Conservation (phyloP, 1,140 invertebrate genomes). For the Diabrotica virgifera region DNA sequence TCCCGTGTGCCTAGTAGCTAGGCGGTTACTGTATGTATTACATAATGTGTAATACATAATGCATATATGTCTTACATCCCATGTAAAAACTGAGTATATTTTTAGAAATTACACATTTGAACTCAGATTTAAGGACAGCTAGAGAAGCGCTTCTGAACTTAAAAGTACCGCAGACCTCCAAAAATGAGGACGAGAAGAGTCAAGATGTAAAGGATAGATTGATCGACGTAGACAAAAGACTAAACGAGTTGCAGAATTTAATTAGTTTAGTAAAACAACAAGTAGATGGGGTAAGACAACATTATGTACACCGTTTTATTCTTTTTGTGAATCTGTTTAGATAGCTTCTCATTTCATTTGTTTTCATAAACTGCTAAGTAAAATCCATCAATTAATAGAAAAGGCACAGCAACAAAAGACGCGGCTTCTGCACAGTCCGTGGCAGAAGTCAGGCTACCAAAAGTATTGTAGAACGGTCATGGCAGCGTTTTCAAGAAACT, state of each 20-base stretch:
- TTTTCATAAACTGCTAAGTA: no score
- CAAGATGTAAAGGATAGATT: slow-evolving; percentile 6
- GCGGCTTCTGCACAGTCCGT: no score
- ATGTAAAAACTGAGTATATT: background rate
- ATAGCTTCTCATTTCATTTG: no score
- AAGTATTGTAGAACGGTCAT: no score
- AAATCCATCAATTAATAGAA: no score
- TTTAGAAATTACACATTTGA: slow-evolving; percentile 16
- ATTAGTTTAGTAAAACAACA: slow-evolving; percentile 76
- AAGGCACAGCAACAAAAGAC: no score
- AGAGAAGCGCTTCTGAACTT: slow-evolving; percentile 3
- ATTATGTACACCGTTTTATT: slow-evolving; percentile 6
- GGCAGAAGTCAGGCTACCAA: no score
- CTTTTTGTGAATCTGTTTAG: no score
- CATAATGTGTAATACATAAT: no score
- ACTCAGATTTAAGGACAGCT: background rate
- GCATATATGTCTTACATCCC: background rate
- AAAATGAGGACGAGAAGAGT: background rate
- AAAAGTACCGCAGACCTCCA: background rate
- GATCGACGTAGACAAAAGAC: slow-evolving; percentile 12
- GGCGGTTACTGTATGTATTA: no score
- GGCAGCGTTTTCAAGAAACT: no score
- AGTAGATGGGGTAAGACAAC: slow-evolving; percentile 69
- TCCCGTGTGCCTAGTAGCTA: no score
- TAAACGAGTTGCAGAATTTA: slow-evolving; percentile 51